Evolutionary conservation across 2,113 vertebrate species (phyloP).

Genomic region (Motacilla tschutschensis): DNA sequence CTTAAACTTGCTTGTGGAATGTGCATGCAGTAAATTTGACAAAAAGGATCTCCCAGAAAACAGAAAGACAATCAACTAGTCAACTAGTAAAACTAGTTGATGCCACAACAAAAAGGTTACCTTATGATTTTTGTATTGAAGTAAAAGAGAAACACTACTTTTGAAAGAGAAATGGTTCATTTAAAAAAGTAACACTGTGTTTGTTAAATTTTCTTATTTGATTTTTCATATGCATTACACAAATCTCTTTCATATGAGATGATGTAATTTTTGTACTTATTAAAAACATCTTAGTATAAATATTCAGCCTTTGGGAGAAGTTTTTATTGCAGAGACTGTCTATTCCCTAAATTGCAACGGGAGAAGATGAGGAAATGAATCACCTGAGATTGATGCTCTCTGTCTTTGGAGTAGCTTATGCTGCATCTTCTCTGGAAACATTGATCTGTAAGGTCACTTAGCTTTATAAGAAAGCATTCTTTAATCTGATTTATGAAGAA

Average conservation of each 20-base stretch:
- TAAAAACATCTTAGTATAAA: constrained; percentile 3
- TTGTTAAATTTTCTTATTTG: neutral
- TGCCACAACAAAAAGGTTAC: neutral
- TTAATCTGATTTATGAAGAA: constrained; percentile 13
- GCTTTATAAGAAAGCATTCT: constrained; percentile 21
- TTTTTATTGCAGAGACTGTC: neutral
- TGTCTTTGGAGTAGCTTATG: constrained; percentile 12
- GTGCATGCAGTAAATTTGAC: neutral
- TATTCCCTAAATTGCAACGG: constrained; percentile 5
- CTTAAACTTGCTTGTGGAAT: neutral
- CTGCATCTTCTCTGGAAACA: constrained; percentile 24
- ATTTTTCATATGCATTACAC: neutral
- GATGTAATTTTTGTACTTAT: neutral
- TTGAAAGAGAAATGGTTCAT: neutral
- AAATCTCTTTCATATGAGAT: neutral
- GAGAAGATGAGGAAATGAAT: constrained; percentile 25
- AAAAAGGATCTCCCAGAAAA: neutral
- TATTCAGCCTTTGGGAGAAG: neutral
- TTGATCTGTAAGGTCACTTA: constrained; percentile 33
- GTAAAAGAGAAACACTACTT: neutral
- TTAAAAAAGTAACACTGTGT: rapidly evolving
- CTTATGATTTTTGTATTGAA: neutral
- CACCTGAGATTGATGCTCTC: constrained; percentile 20
- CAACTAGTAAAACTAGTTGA: rapidly evolving
- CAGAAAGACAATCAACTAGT: neutral